These are phyloP conservation scores for Melipona bicolor DNA, from an alignment of 2,888 invertebrate species.

Conservation along the genomic window DNA sequence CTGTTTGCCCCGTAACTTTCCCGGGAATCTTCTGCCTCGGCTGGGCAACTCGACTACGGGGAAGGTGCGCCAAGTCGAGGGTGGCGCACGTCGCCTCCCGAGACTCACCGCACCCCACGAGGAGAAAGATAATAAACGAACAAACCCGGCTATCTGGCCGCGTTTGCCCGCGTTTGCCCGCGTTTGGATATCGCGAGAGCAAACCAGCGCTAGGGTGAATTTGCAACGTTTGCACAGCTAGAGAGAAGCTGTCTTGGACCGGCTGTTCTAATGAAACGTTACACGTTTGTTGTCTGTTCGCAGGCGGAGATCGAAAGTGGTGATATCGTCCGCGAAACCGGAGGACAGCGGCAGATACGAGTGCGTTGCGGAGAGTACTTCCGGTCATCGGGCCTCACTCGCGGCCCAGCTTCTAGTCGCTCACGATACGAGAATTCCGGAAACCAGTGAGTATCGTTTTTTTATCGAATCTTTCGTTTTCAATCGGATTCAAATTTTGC, in stretches of 20 bases:
- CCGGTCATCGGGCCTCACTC: constrained; percentile 86
- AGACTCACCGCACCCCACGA: constrained; percentile 33
- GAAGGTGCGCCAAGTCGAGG: constrained; percentile 4
- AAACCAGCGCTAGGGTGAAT: background rate
- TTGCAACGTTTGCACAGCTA: background rate
- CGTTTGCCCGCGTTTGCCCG: background rate
- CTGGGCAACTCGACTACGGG: constrained; percentile 26
- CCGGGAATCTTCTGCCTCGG: constrained; percentile 57
- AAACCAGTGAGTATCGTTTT: constrained; percentile 84
- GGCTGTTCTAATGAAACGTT: background rate
- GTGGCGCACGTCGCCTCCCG: constrained; percentile 10
- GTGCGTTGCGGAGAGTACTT: constrained; percentile 91
- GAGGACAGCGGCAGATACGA: constrained; percentile 93
- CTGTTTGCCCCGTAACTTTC: constrained; percentile 60
- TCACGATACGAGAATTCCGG: constrained; percentile 85
- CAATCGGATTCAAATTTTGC: no score
- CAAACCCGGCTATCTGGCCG: constrained; percentile 25
- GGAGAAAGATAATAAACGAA: constrained; percentile 62
- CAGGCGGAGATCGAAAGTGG: constrained; percentile 94
- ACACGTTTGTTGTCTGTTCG: constrained; percentile 68
- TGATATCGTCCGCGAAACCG: constrained; percentile 90
- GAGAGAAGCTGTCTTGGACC: background rate
- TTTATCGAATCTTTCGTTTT: background rate
- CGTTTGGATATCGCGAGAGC: background rate
- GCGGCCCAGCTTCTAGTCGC: constrained; percentile 85